Base-by-base conservation (phyloP, 1,140 invertebrate species). In the Lutraria rhynchaena region DNA sequence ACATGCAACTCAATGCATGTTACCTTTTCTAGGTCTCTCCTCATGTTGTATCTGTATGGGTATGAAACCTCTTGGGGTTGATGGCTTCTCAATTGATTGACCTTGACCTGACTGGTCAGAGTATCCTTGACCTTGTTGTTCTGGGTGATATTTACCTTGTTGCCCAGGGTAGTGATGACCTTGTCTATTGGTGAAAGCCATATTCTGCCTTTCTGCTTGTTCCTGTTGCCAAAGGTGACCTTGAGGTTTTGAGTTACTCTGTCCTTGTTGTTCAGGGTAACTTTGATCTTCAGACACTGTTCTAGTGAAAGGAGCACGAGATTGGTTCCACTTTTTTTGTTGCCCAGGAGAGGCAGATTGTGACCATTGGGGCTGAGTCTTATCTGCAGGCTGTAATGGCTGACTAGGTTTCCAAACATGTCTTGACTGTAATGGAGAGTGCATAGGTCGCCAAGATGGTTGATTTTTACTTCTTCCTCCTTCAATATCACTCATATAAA, bases 11-110 rank as follows among this genome's bases (percentile, higher is more conserved):
- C 22, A 57, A 75, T 75, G 73, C 73, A 22, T 51, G 65, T 70
- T 80, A 80, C 76, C 76, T 80, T 80, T 80, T 31, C 49, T 69
- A 41, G 65, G 65, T n/a, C 31, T 69, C 51, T 69, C 53, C 53
- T 80, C 63, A 60, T 80, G 46, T 22, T 80, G 63, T 31, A 80
- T 80, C 65, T 80, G 60, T 58, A 80, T 80, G 22, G 76, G 76
- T 55, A 80, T 80, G 19, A 58, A 67, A 29, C 63, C 74, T 46
- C 58, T 65, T 65, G 58, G 15, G 27, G 44, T 17, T 29, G 61
- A 60, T 24, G n/a, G 15, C 44, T n/a, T 41, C 27, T 7, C 35
- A 24, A 27, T 22, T 22, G 19, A 1, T 19, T 46, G 51, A 44
- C 51, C 71, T 41, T 46, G 71, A 31, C 37, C 22, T 74, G 1